Evolutionary conservation across 1,140 invertebrate species (phyloP).

Genomic region (Tribolium madens): DNA sequence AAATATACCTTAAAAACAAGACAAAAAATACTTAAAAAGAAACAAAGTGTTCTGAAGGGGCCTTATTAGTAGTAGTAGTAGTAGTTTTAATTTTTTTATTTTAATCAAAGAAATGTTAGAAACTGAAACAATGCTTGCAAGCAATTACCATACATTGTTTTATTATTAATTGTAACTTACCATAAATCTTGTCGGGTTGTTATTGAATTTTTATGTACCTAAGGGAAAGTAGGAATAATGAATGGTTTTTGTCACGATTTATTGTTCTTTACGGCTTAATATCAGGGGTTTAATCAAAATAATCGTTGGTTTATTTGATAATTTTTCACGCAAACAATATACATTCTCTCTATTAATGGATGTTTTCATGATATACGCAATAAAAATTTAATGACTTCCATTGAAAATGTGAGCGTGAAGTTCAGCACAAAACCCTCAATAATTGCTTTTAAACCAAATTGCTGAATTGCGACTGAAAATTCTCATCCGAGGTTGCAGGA

Average conservation of each 20-base stretch:
- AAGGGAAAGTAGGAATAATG: not conserved
- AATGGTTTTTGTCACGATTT: not conserved
- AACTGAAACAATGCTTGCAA: too few relatives aligned
- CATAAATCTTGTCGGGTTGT: not conserved
- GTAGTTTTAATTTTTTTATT: too few relatives aligned
- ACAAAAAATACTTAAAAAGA: too few relatives aligned
- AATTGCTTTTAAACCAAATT: not conserved
- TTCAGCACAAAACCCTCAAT: not conserved
- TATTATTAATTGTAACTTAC: not conserved
- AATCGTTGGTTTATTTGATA: not conserved
- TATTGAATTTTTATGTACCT: not conserved
- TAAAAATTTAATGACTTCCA: conserved; percentile 10
- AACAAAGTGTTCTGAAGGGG: too few relatives aligned
- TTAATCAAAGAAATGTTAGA: too few relatives aligned
- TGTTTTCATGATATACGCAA: conserved; percentile 1
- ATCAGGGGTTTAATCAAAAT: not conserved
- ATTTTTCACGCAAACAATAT: conserved; percentile 7
- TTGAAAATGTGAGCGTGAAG: not conserved
- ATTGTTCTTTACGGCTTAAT: not conserved
- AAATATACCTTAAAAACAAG: too few relatives aligned
- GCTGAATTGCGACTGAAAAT: not conserved
- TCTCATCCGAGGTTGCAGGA: not conserved
- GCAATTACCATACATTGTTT: too few relatives aligned
- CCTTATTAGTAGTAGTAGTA: too few relatives aligned
- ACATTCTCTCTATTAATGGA: not conserved